phyloP scores from a whole-genome alignment of 2,113 vertebrate species.

The Otis tarda region DNA sequence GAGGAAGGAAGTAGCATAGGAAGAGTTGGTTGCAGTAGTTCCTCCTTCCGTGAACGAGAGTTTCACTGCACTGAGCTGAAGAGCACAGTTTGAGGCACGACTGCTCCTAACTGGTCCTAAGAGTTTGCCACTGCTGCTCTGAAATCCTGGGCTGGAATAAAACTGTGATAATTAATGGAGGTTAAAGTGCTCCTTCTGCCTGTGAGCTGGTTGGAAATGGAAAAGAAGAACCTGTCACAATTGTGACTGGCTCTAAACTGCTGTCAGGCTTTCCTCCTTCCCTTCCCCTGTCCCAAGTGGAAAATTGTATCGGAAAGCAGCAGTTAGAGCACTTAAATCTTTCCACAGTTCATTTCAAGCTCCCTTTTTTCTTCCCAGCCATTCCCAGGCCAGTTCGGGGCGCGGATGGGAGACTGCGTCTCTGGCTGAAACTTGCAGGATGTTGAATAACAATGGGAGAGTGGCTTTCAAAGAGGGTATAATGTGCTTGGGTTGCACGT shows the following conservation, averaged over 20 bases:
- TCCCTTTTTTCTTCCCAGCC: slow-evolving; percentile 62
- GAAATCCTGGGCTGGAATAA: not conserved
- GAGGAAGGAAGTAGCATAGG: not conserved
- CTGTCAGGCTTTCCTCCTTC: slow-evolving; percentile 56
- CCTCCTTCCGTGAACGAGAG: not conserved
- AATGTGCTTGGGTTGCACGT: slow-evolving; percentile 30
- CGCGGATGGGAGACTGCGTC: slow-evolving; percentile 16
- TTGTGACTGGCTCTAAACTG: slow-evolving; percentile 64
- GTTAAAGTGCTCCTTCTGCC: slow-evolving; percentile 38
- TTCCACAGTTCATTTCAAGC: slow-evolving; percentile 69
- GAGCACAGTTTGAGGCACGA: not conserved
- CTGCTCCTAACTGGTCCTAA: not conserved
- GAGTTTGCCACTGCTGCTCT: not conserved
- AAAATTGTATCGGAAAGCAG: slow-evolving; percentile 66
- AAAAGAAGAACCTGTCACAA: slow-evolving; percentile 66
- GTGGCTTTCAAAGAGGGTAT: slow-evolving; percentile 15
- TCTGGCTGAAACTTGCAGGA: slow-evolving; percentile 57
- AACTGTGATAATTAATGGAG: slow-evolving; percentile 26
- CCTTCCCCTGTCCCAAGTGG: slow-evolving; percentile 62
- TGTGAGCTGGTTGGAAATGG: slow-evolving; percentile 56
- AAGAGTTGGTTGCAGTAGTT: not conserved
- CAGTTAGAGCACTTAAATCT: slow-evolving; percentile 65
- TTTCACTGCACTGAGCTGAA: not conserved
- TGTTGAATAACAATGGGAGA: slow-evolving; percentile 63
- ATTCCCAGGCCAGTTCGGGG: slow-evolving; percentile 57